Percentiles rank a stretch among this genome's conserved stretches.
Evolutionary conservation across 1,140 invertebrate genomes (phyloP).

Genomic region (Bombus vancouverensis): DNA sequence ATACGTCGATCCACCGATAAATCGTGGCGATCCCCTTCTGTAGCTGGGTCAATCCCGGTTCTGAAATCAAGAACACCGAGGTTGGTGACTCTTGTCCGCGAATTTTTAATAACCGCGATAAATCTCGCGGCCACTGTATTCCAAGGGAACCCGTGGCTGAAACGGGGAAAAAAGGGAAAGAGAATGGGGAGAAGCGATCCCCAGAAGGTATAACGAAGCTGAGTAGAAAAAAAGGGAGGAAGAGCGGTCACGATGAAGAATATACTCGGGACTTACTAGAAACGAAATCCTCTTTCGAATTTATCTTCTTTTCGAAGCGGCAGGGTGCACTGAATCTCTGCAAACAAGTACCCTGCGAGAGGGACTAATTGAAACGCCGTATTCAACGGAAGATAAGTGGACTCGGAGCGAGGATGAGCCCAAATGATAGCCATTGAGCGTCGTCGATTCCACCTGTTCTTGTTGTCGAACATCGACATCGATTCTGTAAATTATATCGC

Average conservation of each 20-base stretch:
- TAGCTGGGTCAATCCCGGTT: background rate
- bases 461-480: background rate
- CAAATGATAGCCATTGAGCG: constrained; percentile 3
- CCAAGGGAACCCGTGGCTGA: background rate
- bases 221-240: background rate
- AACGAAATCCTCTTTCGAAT: constrained; percentile 6
- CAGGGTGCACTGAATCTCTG: background rate
- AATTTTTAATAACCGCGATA: constrained; percentile 45
- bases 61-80: background rate
- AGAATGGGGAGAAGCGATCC: background rate
- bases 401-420: background rate
- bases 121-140: background rate
- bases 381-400: background rate
- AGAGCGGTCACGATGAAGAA: constrained; percentile 3
- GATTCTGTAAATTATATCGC: background rate
- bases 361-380: constrained; percentile 17
- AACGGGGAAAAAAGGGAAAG: background rate
- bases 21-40: background rate
- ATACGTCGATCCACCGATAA: constrained; percentile 13
- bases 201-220: background rate
- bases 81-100: background rate
- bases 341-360: background rate
- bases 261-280: background rate
- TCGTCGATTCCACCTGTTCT: constrained; percentile 1
- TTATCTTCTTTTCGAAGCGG: background rate